These are phyloP conservation scores for Caradrina clavipalpis DNA, from an alignment of 2,888 invertebrate species.

Conservation along the genomic window DNA sequence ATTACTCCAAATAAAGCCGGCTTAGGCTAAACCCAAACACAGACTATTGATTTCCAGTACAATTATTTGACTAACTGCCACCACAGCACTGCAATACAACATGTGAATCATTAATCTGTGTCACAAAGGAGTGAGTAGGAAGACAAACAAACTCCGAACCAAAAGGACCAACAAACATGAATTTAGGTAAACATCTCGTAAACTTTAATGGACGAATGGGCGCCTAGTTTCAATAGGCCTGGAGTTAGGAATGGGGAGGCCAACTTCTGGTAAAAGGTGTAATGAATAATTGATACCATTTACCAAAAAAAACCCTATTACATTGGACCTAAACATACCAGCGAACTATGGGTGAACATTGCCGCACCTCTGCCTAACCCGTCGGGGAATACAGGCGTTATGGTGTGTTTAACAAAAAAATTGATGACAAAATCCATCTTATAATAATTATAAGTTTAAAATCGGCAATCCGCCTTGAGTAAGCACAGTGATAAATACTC, in stretches of 20 bases:
- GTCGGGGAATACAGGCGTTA: too few species aligned
- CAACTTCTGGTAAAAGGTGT: neutral
- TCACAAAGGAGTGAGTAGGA: conserved; percentile 37
- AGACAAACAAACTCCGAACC: conserved; percentile 39
- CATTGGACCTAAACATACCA: too few species aligned
- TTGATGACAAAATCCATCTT: too few species aligned
- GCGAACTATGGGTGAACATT: too few species aligned
- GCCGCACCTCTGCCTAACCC: too few species aligned
- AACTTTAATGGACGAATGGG: conserved; percentile 47
- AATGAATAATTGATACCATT: too few species aligned
- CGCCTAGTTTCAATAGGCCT: conserved; percentile 30
- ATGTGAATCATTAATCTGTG: conserved; percentile 49
- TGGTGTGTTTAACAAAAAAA: too few species aligned
- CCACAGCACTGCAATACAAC: conserved; percentile 26
- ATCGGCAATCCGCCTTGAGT: too few species aligned
- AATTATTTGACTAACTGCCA: conserved; percentile 25
- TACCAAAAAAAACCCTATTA: too few species aligned
- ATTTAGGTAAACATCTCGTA: conserved; percentile 36
- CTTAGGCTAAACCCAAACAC: neutral
- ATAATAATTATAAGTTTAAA: too few species aligned
- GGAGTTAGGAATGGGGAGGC: neutral
- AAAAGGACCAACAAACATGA: conserved; percentile 32
- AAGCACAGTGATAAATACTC: too few species aligned
- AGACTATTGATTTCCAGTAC: neutral
- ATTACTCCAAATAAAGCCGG: too few species aligned